Evolutionary conservation across 2,113 vertebrate species (phyloP).

Genomic region (Suricata suricatta): DNA sequence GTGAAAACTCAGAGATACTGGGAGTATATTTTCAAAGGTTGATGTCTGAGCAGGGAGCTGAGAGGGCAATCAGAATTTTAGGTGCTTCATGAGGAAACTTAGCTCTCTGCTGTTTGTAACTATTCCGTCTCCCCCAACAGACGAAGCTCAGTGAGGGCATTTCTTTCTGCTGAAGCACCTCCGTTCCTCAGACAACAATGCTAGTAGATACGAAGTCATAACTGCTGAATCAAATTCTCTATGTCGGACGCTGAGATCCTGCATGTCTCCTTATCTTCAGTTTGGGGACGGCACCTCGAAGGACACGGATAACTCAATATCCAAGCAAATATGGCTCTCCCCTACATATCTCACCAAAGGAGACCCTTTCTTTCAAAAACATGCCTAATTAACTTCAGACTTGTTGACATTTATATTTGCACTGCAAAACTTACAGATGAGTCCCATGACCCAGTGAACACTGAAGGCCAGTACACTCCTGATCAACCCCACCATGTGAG

Average conservation of each 20-base stretch:
- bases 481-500: background rate
- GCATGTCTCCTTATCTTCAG: background rate
- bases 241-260: background rate
- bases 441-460: background rate
- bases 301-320: background rate
- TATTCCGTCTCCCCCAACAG: background rate
- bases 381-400: background rate
- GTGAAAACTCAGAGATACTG: background rate
- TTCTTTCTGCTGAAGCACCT: background rate
- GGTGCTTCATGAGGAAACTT: background rate
- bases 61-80: background rate
- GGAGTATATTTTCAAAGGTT: background rate
- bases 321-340: background rate
- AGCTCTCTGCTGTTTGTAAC: background rate
- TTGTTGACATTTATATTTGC: background rate
- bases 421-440: background rate
- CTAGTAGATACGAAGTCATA: background rate
- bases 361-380: background rate
- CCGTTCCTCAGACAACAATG: background rate
- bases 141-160: background rate
- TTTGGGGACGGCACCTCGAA: background rate
- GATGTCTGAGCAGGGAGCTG: background rate
- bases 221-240: background rate
- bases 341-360: background rate
- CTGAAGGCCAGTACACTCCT: background rate